Conservation (phyloP, 2,888 invertebrate genomes). For the Thera obeliscata region DNA sequence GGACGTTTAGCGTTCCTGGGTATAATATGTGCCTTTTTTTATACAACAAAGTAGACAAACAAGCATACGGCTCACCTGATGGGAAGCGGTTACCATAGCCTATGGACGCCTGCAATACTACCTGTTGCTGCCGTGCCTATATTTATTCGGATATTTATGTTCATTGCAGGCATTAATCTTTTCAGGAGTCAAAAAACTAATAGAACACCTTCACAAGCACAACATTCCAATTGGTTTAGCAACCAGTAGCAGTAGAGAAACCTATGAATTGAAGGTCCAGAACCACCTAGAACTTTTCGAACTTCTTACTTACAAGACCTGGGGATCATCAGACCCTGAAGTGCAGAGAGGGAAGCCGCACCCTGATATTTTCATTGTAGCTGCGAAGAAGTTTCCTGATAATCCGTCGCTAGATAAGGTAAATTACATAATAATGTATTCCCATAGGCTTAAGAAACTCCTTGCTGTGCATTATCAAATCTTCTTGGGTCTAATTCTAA, state of each 20-base stretch:
- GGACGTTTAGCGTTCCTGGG: too few relatives aligned
- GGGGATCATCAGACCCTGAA: constrained; percentile 92
- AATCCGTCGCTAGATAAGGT: constrained; percentile 85
- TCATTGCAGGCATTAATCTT: constrained; percentile 78
- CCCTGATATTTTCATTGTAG: constrained; percentile 93
- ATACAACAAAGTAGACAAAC: too few relatives aligned
- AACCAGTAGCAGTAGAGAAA: constrained; percentile 91
- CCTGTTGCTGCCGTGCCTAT: too few relatives aligned
- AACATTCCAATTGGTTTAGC: constrained; percentile 93
- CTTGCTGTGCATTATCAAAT: too few relatives aligned
- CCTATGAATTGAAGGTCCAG: constrained; percentile 88
- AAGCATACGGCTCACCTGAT: too few relatives aligned
- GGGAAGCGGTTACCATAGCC: too few relatives aligned
- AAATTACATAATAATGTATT: constrained; percentile 22
- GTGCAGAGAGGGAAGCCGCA: constrained; percentile 94
- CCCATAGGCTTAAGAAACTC: too few relatives aligned
- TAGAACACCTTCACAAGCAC: constrained; percentile 88
- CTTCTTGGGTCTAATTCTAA: too few relatives aligned
- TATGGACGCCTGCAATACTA: too few relatives aligned
- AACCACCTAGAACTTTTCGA: constrained; percentile 88
- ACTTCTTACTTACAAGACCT: constrained; percentile 89
- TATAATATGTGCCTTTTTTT: too few relatives aligned
- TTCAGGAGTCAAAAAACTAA: constrained; percentile 89
- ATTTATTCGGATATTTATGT: constrained; percentile 32
- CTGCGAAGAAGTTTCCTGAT: constrained; percentile 89